These are phyloP conservation scores for Enteromius afrohamiltoni DNA, from an alignment of 2,797 vertebrate species.

Conservation along the genomic window DNA sequence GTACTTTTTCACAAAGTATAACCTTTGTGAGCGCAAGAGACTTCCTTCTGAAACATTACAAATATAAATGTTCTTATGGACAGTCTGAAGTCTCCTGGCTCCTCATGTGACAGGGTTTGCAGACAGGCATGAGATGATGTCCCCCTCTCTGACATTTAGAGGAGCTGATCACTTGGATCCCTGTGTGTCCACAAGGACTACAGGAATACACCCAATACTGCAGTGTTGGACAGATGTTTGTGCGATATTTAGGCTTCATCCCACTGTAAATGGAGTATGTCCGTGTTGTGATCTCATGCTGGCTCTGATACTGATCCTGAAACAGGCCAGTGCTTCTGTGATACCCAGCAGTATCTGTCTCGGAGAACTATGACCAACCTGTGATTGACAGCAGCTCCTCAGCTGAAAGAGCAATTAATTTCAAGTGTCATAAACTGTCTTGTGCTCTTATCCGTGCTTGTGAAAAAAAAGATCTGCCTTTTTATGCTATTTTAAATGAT, in stretches of 20 bases:
- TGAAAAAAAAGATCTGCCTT: neutral
- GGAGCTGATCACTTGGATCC: conserved; percentile 21
- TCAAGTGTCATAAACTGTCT: conserved; percentile 6
- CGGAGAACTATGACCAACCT: neutral
- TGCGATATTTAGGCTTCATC: conserved; percentile 21
- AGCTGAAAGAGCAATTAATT: conserved; percentile 19
- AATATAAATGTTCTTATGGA: neutral
- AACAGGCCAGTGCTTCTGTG: conserved; percentile 11
- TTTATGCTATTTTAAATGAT: neutral
- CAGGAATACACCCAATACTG: conserved; percentile 1
- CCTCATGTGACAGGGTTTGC: conserved; percentile 3
- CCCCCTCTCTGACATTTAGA: conserved; percentile 37
- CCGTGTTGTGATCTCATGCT: neutral
- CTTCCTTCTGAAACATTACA: neutral
- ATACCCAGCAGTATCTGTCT: neutral
- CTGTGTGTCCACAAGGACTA: conserved; percentile 4
- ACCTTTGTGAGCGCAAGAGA: neutral
- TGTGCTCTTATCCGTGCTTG: neutral
- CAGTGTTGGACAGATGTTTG: neutral
- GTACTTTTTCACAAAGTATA: neutral
- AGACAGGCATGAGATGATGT: neutral
- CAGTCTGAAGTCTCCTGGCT: conserved; percentile 1
- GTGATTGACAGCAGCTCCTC: conserved; percentile 18
- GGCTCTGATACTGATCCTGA: conserved; percentile 6
- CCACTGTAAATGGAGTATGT: conserved; percentile 21